Conservation (phyloP, 2,113 vertebrate genomes). For the Pelmatolapia mariae region DNA sequence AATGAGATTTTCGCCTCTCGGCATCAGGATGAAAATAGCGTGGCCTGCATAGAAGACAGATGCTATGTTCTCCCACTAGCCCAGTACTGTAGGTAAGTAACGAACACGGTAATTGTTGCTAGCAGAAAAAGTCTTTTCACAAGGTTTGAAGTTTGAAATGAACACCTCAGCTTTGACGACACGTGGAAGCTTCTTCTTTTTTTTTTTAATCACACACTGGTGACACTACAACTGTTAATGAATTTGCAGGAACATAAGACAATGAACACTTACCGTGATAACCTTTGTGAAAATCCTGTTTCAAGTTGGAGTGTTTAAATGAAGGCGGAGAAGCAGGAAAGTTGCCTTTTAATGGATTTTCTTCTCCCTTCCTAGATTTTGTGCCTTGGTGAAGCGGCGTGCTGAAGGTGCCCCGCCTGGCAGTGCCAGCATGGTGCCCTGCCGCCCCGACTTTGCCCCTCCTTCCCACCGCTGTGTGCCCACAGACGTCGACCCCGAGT, state of each 20-base stretch:
- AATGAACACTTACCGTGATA: background rate
- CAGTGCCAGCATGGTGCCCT: slow-evolving; percentile 84
- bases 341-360: accelerated
- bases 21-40: slow-evolving; percentile 99
- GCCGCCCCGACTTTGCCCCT: slow-evolving; percentile 83
- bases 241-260: background rate
- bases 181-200: background rate
- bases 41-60: slow-evolving; percentile 98
- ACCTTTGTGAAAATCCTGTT: background rate
- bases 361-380: slow-evolving; percentile 78
- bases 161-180: background rate
- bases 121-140: background rate
- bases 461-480: slow-evolving; percentile 94
- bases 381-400: slow-evolving; percentile 97
- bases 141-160: background rate
- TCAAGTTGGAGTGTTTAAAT: background rate
- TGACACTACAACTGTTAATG: slow-evolving; percentile 14
- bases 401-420: slow-evolving; percentile 83
- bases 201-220: background rate
- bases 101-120: background rate
- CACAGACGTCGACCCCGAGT: slow-evolving; percentile 87
- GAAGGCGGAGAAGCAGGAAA: background rate
- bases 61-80: slow-evolving; percentile 97
- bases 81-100: slow-evolving; percentile 95
- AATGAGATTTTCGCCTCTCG: slow-evolving; percentile 98